A percentile compares a stretch with the other conserved stretches of the same genome.
Conservation (phyloP, 2,888 invertebrate species). For the Eupeodes luniger region DNA sequence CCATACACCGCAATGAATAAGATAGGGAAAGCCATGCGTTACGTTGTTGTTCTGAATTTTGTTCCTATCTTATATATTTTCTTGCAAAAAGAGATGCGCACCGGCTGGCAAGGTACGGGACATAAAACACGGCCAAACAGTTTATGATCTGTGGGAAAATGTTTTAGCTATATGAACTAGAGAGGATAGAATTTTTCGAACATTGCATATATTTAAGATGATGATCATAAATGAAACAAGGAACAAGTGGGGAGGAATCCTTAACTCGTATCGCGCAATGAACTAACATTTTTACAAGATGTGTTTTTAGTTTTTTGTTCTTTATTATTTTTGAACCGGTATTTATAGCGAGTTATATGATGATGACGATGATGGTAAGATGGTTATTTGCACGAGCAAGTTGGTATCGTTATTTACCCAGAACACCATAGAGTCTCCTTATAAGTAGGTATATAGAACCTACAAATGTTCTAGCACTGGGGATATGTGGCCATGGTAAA, state of each 20-base stretch:
- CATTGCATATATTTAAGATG: slow-evolving; percentile 72
- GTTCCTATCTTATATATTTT: slow-evolving; percentile 40
- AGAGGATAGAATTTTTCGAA: slow-evolving; percentile 45
- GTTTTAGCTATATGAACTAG: neutral
- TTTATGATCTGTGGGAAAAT: slow-evolving; percentile 74
- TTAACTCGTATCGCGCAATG: slow-evolving; percentile 4
- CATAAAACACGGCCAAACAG: slow-evolving; percentile 58
- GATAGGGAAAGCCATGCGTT: slow-evolving; percentile 54
- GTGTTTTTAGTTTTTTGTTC: slow-evolving; percentile 15
- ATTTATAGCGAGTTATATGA: slow-evolving; percentile 6
- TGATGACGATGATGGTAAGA: slow-evolving; percentile 44
- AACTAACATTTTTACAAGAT: slow-evolving; percentile 53
- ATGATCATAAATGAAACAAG: slow-evolving; percentile 62
- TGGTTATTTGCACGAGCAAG: slow-evolving; percentile 63
- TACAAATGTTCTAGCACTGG: slow-evolving; percentile 55
- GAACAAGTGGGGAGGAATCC: slow-evolving; percentile 26
- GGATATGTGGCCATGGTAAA: slow-evolving; percentile 31
- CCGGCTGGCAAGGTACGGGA: slow-evolving; percentile 22
- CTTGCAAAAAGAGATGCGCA: slow-evolving; percentile 27
- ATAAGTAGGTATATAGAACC: slow-evolving; percentile 12
- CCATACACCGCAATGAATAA: neutral
- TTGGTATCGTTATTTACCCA: slow-evolving; percentile 7
- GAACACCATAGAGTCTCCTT: neutral
- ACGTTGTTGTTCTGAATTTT: slow-evolving; percentile 70
- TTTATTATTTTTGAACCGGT: slow-evolving; percentile 45